Percentiles rank a stretch among this genome's conserved stretches.
Evolutionary conservation across 2,113 vertebrate species (phyloP).

Genomic region (Nannobrachium achirus): DNA sequence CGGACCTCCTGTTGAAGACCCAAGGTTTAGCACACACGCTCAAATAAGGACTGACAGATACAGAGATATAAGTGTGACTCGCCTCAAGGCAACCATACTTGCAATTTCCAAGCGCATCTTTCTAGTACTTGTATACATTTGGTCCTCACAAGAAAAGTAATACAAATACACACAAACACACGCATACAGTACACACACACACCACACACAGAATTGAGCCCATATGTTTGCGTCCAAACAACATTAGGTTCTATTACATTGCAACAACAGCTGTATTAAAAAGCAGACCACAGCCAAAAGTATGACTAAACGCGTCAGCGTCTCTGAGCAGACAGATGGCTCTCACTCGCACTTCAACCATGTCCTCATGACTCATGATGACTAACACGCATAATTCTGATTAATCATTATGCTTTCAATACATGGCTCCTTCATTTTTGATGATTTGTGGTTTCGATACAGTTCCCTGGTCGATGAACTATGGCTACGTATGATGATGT

Average conservation of each 20-base stretch:
- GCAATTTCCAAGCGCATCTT: too few species aligned
- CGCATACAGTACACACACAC: too few species aligned
- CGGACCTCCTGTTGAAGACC: too few species aligned
- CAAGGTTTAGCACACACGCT: too few species aligned
- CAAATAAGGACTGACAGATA: too few species aligned
- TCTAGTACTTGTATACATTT: too few species aligned
- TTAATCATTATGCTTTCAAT: too few species aligned
- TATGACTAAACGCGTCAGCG: neutral
- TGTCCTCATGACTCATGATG: slow-evolving; percentile 25
- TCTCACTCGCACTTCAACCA: slow-evolving; percentile 25
- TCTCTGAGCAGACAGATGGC: slow-evolving; percentile 8
- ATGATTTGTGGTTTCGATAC: slow-evolving; percentile 37
- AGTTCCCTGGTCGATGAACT: neutral
- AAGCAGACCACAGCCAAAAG: slow-evolving; percentile 12
- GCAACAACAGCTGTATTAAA: neutral
- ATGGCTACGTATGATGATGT: too few species aligned
- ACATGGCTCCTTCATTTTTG: neutral
- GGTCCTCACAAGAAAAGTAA: too few species aligned
- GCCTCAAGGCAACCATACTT: too few species aligned
- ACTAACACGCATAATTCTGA: neutral
- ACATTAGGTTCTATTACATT: neutral
- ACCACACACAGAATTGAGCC: neutral
- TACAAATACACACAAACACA: too few species aligned
- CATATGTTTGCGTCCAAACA: neutral
- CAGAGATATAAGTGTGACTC: too few species aligned